Conservation (phyloP, 2,888 invertebrate species). For the Epicampocera succincta region DNA sequence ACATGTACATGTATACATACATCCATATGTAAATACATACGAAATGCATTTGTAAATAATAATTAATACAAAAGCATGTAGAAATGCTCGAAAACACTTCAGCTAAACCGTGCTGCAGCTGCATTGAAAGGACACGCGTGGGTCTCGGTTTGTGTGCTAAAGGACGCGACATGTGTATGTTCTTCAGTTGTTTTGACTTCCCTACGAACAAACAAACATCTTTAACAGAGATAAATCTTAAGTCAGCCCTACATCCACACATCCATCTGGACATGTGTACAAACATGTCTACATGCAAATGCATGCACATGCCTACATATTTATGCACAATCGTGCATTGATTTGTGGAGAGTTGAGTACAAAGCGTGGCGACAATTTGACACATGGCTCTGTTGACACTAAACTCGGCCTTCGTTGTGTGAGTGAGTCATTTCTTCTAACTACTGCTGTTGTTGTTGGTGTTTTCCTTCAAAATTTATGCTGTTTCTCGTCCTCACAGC, state of each 20-base stretch:
- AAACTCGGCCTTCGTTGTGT: conserved; percentile 48
- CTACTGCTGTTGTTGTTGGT: conserved; percentile 16
- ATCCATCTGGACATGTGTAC: background rate
- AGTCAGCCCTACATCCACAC: background rate
- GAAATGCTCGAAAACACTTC: conserved; percentile 4
- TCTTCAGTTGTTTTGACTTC: conserved; percentile 15
- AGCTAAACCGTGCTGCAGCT: conserved; percentile 50
- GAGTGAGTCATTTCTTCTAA: conserved; percentile 16
- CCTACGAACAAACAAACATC: background rate
- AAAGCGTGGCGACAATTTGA: conserved; percentile 74
- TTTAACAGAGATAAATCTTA: too few relatives aligned
- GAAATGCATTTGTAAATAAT: conserved; percentile 44
- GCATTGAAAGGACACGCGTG: conserved; percentile 62
- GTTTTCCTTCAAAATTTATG: conserved; percentile 50
- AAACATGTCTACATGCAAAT: background rate
- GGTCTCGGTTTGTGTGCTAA: conserved; percentile 71
- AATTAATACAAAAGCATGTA: conserved; percentile 40
- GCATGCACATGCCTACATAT: background rate
- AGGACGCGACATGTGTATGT: conserved; percentile 71
- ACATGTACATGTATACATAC: too few relatives aligned
- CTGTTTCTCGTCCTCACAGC: conserved; percentile 42
- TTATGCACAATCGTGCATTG: background rate
- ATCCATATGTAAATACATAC: too few relatives aligned
- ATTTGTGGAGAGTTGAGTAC: conserved; percentile 42
- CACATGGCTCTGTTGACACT: conserved; percentile 78